Conservation (phyloP, 2,113 vertebrate species). For the Motacilla tschutschensis region DNA sequence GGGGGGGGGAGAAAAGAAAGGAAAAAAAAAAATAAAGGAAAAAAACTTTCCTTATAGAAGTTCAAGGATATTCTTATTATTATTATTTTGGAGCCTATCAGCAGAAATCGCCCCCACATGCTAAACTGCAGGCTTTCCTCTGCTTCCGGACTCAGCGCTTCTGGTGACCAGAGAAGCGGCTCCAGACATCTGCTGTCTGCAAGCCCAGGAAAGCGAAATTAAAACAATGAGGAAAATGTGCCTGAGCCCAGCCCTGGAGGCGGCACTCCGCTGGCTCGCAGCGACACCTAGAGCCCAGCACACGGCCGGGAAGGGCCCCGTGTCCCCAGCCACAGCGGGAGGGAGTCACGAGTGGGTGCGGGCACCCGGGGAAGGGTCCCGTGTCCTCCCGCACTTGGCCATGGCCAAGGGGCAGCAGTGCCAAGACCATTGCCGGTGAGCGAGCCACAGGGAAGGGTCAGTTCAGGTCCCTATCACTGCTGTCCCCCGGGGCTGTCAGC, state of each 20-base stretch:
- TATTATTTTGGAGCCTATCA: background rate
- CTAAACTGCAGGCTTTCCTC: background rate
- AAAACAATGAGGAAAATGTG: background rate
- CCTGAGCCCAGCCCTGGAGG: background rate
- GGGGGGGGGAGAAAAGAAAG: accelerated
- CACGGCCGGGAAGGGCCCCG: background rate
- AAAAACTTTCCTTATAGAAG: background rate
- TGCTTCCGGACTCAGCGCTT: background rate
- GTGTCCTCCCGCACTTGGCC: background rate
- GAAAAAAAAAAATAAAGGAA: accelerated
- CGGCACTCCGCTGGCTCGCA: constrained; percentile 57
- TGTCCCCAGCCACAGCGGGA: background rate
- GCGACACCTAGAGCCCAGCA: constrained; percentile 71
- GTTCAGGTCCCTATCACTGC: background rate
- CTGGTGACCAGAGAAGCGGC: constrained; percentile 35
- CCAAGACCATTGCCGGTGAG: accelerated
- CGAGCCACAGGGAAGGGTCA: background rate
- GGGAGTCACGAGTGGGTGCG: background rate
- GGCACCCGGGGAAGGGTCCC: accelerated
- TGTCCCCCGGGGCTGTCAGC: background rate
- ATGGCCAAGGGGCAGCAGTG: background rate
- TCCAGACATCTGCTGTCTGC: constrained; percentile 34
- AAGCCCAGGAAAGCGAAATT: constrained; percentile 30
- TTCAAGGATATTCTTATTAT: background rate
- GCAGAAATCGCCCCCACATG: background rate